Evolutionary conservation across 1,140 invertebrate genomes (phyloP).

Genomic region (Portunus trituberculatus): DNA sequence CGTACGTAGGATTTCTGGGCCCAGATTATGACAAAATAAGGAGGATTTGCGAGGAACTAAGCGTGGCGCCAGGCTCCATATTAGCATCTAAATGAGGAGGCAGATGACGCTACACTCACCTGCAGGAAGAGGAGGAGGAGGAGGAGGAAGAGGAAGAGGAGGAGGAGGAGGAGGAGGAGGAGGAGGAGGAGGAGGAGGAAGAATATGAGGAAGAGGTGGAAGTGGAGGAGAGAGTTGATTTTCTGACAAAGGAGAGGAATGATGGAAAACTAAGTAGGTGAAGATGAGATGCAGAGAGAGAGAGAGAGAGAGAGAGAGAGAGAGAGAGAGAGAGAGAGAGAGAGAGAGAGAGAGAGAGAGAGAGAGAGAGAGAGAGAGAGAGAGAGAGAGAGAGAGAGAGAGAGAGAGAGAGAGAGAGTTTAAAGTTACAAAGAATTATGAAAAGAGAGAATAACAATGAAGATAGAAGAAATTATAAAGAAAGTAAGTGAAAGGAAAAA

Average conservation of each 20-base stretch:
- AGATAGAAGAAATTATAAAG: no score
- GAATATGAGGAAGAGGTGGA: neutral
- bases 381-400: neutral
- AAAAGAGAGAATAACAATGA: neutral
- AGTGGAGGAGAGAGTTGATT: neutral
- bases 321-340: no score
- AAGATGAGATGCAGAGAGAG: neutral
- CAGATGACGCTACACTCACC: neutral
- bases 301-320: neutral
- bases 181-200: neutral
- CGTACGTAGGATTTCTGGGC: neutral
- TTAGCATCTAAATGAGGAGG: constrained; percentile 1
- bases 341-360: neutral
- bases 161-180: neutral
- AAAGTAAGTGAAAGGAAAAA: no score
- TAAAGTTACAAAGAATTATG: neutral
- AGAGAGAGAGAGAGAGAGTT: neutral
- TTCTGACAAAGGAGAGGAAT: neutral
- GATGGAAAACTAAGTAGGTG: neutral
- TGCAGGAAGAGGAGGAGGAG: neutral
- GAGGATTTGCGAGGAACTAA: neutral
- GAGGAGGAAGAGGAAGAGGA: neutral
- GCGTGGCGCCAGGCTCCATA: neutral
- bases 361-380: constrained; percentile 3
- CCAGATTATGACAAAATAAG: neutral